Evolutionary conservation across 1,140 invertebrate species (phyloP).

Genomic region (Lethocerus indicus): DNA sequence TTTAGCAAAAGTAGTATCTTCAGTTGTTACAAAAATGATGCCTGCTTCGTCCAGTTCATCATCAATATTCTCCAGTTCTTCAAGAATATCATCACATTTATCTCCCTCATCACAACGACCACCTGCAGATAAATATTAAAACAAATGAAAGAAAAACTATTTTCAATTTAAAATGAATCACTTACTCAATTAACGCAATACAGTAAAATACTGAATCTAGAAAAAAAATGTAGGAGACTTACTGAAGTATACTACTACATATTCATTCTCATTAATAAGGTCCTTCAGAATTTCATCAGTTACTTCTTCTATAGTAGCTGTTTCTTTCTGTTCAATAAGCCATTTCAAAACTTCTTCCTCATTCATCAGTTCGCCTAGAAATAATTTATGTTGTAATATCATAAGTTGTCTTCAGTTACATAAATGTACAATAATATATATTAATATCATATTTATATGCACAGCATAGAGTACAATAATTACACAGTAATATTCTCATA

Average conservation of each 20-base stretch:
- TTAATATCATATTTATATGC: neutral
- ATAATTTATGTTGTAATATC: no score
- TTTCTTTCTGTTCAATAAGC: conserved; percentile 78
- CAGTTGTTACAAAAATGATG: conserved; percentile 85
- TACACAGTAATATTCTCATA: neutral
- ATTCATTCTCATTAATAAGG: conserved; percentile 79
- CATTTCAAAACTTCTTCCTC: conserved; percentile 83
- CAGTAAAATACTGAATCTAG: neutral
- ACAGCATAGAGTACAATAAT: neutral
- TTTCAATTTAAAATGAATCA: neutral
- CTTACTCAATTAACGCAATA: neutral
- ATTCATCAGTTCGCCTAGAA: conserved; percentile 69
- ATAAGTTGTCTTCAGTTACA: no score
- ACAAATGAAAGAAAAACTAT: neutral
- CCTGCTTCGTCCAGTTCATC: conserved; percentile 85
- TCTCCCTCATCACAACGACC: conserved; percentile 75
- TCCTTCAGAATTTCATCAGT: conserved; percentile 79
- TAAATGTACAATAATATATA: no score
- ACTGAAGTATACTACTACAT: conserved; percentile 88
- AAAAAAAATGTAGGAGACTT: conserved; percentile 25
- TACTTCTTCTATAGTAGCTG: conserved; percentile 86
- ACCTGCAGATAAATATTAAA: conserved; percentile 27
- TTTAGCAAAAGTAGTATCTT: conserved; percentile 63
- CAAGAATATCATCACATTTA: conserved; percentile 64
- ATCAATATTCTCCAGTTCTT: conserved; percentile 82